phyloP scores from a whole-genome alignment of 2,888 invertebrate species.

The Caenorhabditis sp. region DNA sequence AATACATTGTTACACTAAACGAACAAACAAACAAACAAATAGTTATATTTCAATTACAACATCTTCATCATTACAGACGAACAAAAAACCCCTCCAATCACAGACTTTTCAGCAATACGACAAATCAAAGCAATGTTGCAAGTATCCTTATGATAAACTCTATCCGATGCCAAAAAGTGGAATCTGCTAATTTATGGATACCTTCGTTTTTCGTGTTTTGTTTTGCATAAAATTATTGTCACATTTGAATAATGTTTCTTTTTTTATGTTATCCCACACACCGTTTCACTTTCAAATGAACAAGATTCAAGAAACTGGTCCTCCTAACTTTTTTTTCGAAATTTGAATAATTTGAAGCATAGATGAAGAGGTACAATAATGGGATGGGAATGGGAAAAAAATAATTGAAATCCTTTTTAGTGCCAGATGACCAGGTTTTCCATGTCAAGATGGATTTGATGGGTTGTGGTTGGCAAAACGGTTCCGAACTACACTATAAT shows the following conservation, averaged over 20 bases:
- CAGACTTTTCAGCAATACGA: constrained; percentile 51
- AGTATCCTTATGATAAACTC: constrained; percentile 61
- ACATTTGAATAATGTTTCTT: constrained; percentile 1
- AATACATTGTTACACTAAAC: no score
- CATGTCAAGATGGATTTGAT: no score
- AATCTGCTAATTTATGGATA: constrained; percentile 41
- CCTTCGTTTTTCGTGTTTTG: no score
- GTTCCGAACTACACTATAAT: no score
- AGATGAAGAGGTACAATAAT: background rate
- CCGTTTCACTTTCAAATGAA: background rate
- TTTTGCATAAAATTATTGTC: no score
- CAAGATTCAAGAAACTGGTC: background rate
- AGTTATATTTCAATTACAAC: no score
- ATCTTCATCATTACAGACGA: no score
- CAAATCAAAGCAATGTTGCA: constrained; percentile 59
- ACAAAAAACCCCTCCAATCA: no score
- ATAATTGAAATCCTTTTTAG: no score
- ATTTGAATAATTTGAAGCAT: background rate
- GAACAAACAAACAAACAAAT: no score
- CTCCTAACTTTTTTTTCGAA: background rate
- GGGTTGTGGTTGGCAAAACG: no score
- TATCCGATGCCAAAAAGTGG: constrained; percentile 35
- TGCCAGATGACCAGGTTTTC: no score
- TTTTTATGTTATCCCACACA: background rate
- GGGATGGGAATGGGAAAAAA: background rate